A percentile compares a stretch with the other conserved stretches of the same genome.
Evolutionary conservation across 2,888 invertebrate genomes (phyloP).

Genomic region (Conchocele bisecta): DNA sequence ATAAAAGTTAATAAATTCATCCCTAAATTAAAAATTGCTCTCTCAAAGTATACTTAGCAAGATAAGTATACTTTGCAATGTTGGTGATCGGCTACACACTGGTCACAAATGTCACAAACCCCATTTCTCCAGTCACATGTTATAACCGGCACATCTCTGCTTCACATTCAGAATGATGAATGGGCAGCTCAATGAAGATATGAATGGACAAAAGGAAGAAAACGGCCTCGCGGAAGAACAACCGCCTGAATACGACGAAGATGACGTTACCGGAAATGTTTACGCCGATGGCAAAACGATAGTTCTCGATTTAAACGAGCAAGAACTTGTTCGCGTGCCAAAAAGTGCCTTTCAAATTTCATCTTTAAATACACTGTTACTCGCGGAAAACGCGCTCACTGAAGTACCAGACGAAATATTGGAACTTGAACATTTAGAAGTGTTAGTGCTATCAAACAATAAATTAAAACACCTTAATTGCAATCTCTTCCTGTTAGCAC

Average conservation of each 20-base stretch:
- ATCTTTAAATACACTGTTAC: slow-evolving; percentile 67
- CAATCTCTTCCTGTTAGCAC: slow-evolving; percentile 63
- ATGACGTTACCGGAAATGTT: slow-evolving; percentile 58
- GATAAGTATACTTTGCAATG: too few relatives aligned
- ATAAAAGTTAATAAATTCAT: too few relatives aligned
- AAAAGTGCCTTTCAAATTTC: slow-evolving; percentile 58
- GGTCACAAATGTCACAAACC: too few relatives aligned
- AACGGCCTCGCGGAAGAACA: slow-evolving; percentile 38
- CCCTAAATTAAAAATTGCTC: too few relatives aligned
- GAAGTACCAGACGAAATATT: slow-evolving; percentile 71
- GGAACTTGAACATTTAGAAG: slow-evolving; percentile 67
- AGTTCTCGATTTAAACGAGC: slow-evolving; percentile 65
- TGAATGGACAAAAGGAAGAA: slow-evolving; percentile 1
- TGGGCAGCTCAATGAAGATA: too few relatives aligned
- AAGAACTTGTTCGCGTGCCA: slow-evolving; percentile 62
- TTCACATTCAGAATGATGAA: too few relatives aligned
- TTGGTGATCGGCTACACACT: too few relatives aligned
- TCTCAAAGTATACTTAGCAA: too few relatives aligned
- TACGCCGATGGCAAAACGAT: slow-evolving; percentile 63
- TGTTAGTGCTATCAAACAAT: slow-evolving; percentile 70
- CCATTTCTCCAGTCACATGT: too few relatives aligned
- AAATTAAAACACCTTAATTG: slow-evolving; percentile 65
- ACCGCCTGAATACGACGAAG: slow-evolving; percentile 45
- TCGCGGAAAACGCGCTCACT: slow-evolving; percentile 73
- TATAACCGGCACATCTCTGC: too few relatives aligned